Conservation (phyloP, 2,888 invertebrate genomes). For the Epinotia nisella region DNA sequence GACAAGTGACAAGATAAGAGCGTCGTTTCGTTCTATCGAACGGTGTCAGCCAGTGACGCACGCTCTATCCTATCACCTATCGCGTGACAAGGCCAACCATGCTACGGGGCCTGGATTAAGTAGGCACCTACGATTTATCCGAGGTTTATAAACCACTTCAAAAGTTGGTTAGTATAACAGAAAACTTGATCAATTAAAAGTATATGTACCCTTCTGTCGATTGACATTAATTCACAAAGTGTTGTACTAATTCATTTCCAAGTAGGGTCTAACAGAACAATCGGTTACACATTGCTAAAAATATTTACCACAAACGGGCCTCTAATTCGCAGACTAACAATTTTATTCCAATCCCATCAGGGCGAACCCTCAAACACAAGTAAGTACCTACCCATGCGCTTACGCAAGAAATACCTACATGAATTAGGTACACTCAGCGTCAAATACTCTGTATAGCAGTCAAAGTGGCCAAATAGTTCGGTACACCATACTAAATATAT, state of each 20-base stretch:
- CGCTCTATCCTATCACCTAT: no score
- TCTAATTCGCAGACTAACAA: neutral
- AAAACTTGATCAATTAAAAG: conserved; percentile 18
- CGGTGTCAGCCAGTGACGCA: no score
- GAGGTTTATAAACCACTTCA: conserved; percentile 17
- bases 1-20: no score
- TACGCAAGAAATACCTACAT: neutral
- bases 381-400: no score
- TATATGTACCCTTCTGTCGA: neutral
- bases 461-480: no score
- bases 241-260: neutral
- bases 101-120: no score
- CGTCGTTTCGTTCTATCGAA: no score
- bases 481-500: no score
- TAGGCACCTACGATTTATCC: neutral
- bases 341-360: neutral
- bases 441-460: no score
- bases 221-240: neutral
- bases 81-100: no score
- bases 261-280: neutral
- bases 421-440: no score
- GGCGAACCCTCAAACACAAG: neutral
- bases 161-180: conserved; percentile 10
- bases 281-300: neutral
- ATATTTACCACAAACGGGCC: neutral